Conservation (phyloP, 2,888 invertebrate genomes). For the Scaptomyza cyrtandrae region DNA sequence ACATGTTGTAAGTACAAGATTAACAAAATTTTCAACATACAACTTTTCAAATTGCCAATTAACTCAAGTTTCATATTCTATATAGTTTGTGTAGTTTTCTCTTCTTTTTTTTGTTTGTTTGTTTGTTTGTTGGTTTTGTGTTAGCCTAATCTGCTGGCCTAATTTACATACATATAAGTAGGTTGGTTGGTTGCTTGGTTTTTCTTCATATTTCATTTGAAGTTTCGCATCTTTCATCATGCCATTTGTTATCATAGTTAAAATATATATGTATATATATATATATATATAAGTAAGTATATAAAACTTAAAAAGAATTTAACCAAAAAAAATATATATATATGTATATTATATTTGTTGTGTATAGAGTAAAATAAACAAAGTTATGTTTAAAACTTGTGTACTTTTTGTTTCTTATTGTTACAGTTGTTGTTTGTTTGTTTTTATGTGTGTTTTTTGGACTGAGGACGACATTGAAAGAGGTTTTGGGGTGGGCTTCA, state of each 20-base stretch:
- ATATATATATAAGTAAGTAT: conserved; percentile 45
- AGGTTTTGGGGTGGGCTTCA: conserved; percentile 34
- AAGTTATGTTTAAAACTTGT: conserved; percentile 64
- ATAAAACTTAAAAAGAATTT: conserved; percentile 74
- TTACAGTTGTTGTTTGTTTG: conserved; percentile 36
- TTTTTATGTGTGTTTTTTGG: conserved; percentile 3
- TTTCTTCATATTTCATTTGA: conserved; percentile 30
- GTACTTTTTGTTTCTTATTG: conserved; percentile 62
- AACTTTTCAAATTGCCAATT: conserved; percentile 60
- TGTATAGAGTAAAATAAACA: conserved; percentile 53
- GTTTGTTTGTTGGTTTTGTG: conserved; percentile 4
- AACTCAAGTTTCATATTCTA: conserved; percentile 24
- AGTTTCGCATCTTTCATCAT: conserved; percentile 38
- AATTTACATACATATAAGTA: conserved; percentile 55
- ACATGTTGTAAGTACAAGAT: conserved; percentile 46
- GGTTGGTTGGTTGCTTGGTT: conserved; percentile 17
- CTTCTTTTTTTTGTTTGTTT: no score
- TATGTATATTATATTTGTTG: conserved; percentile 23
- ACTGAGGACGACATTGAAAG: conserved; percentile 30
- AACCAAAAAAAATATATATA: conserved; percentile 61
- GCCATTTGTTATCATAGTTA: conserved; percentile 52
- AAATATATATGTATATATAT: conserved; percentile 63
- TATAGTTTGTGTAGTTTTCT: conserved; percentile 3
- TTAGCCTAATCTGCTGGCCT: conserved; percentile 44
- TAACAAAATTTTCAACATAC: conserved; percentile 31